Evolutionary conservation across 2,888 invertebrate genomes (phyloP), one percentile per base, ranked within the genome.

Genomic region (Alentia gelatinosa): DNA sequence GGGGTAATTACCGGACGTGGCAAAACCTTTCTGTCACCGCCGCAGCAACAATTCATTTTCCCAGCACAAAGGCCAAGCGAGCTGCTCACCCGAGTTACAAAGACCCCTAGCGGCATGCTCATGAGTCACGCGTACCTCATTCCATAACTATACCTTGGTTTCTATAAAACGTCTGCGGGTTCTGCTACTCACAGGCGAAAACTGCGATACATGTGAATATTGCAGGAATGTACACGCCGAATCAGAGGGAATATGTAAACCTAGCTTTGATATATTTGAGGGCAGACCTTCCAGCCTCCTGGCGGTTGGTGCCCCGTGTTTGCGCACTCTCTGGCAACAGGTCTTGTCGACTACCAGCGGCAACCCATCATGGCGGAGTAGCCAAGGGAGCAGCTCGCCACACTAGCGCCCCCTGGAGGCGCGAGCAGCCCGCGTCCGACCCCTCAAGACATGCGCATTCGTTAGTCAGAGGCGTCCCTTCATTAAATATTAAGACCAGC

Each of bases 401-500:
- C 79, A 35, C 26, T 26, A 15, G n/a, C 79, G 79, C 50, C 86
- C 86, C 35, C 84, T 47, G 47, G 86, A 86, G 86, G 50, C 4
- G 39, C 15, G 37, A 79, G 79, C 39, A 35, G 79, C 79, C 39
- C 79, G 47, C 47, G 23, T 12, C 83, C 47, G 26, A 42, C 26
- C 47, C 47, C 86, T 19, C 47, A 30, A 86, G 47, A 86, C 86
- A 86, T 86, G 86, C 86, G 86, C 86, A 50, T 86, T 42, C 86
- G 86, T 86, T 47, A 47, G 35, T 0, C n/a, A 15, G 30, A 86
- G 86, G 86, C 86, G 86, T n/a, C 26, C 15, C 19, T 12, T 86
- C 86, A 86, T 86, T 30, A 86, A 86, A 86, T 86, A 86, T 86
- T 42, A 33, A 86, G 50, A 33, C 86, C 30, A 47, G 86, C 86